phyloP scores from a whole-genome alignment of 2,113 vertebrate genomes.

The Pan paniscus region DNA sequence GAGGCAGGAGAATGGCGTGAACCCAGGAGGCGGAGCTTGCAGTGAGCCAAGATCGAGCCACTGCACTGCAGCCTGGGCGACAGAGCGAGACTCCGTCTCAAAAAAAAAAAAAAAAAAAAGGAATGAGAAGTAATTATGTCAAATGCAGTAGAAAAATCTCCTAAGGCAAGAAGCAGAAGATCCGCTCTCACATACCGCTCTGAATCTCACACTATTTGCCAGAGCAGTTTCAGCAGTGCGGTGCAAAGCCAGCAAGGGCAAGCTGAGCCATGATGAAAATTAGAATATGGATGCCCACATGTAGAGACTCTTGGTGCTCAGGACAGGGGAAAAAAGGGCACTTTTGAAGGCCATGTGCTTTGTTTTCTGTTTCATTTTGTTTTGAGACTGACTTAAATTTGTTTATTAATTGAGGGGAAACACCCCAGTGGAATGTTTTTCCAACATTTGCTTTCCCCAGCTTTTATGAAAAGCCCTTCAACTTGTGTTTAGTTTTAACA shows the following conservation, averaged over 20 bases:
- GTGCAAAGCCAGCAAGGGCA: not conserved
- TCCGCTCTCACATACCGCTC: fast-evolving
- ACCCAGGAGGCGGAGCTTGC: too few species aligned
- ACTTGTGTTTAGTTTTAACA: not conserved
- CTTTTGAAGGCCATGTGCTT: not conserved
- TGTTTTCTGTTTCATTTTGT: not conserved
- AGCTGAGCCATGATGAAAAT: not conserved
- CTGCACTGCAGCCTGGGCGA: too few species aligned
- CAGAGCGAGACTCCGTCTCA: too few species aligned
- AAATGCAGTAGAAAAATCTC: not conserved
- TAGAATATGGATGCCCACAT: not conserved
- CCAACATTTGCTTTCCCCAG: not conserved
- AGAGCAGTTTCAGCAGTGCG: not conserved
- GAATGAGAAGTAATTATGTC: not conserved
- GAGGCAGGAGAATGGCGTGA: too few species aligned
- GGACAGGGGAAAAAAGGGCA: not conserved
- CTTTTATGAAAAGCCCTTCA: slow-evolving; percentile 1
- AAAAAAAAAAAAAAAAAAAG: not conserved
- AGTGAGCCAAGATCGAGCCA: too few species aligned
- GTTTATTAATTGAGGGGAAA: not conserved
- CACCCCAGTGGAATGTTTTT: not conserved
- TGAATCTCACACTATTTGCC: not conserved
- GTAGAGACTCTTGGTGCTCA: not conserved
- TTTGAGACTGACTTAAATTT: not conserved
- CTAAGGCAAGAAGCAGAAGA: not conserved